phyloP scores from a whole-genome alignment of 2,888 invertebrate genomes.

The Adelphocoris suturalis region DNA sequence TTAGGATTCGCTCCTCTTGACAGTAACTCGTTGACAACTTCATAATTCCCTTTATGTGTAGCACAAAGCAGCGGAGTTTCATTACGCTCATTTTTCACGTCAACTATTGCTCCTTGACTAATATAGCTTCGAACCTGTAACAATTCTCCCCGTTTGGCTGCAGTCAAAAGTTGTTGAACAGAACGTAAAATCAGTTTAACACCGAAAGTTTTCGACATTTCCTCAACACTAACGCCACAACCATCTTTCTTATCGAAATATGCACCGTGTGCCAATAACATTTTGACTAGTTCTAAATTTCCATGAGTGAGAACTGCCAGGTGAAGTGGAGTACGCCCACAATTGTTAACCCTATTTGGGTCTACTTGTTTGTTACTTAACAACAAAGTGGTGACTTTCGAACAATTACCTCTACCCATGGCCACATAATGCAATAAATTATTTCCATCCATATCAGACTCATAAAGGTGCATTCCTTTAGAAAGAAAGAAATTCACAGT shows the following conservation, averaged over 20 bases:
- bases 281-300: not conserved
- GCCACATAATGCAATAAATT: not conserved
- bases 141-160: not conserved
- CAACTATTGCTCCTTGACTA: not conserved
- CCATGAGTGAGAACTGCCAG: not conserved
- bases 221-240: not conserved
- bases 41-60: not conserved
- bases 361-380: not conserved
- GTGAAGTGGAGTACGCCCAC: not conserved
- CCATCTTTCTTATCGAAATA: not conserved
- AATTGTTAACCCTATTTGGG: not conserved
- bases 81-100: not conserved
- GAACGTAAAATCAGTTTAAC: not conserved
- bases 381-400: not conserved
- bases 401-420: not conserved
- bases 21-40: not conserved
- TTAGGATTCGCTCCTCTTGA: not conserved
- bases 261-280: not conserved
- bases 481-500: not conserved
- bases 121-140: constrained; percentile 3
- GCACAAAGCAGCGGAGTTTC: not conserved
- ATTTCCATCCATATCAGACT: not conserved
- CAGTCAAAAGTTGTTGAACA: constrained; percentile 1
- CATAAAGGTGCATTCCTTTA: not conserved
- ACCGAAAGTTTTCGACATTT: not conserved